Conservation (phyloP, 2,797 vertebrate species). For the Pangasius macronema region DNA sequence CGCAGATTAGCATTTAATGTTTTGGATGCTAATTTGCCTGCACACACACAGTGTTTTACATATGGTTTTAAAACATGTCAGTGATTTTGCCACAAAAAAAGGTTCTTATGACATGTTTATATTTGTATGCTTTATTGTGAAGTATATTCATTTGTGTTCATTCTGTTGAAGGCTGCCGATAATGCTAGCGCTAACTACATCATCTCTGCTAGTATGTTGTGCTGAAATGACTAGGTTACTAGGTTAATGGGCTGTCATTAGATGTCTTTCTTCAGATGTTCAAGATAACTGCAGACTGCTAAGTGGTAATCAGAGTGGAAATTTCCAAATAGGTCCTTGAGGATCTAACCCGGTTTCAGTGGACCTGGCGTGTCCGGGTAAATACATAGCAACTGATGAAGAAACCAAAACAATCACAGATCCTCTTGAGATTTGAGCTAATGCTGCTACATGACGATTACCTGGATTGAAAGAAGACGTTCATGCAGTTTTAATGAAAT, state of each 20-base stretch:
- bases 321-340: neutral
- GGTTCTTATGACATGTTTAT: neutral
- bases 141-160: neutral
- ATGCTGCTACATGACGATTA: neutral
- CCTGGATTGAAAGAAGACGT: neutral
- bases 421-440: neutral
- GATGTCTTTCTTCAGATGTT: neutral
- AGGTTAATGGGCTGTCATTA: neutral
- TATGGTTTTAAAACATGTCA: neutral
- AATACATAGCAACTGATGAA: neutral
- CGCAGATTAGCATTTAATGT: too few species aligned
- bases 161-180: neutral
- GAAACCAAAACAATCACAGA: constrained; percentile 1
- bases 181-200: neutral
- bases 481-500: neutral
- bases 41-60: too few species aligned
- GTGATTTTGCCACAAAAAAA: neutral
- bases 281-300: neutral
- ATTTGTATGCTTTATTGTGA: neutral
- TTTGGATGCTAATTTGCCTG: too few species aligned
- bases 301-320: neutral
- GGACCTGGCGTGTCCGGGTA: neutral
- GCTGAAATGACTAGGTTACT: neutral
- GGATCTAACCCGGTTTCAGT: neutral
- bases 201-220: neutral